Evolutionary conservation across 2,888 invertebrate genomes (phyloP), one percentile per base, ranked within the genome.

Genomic region (Maniola hyperantus): DNA sequence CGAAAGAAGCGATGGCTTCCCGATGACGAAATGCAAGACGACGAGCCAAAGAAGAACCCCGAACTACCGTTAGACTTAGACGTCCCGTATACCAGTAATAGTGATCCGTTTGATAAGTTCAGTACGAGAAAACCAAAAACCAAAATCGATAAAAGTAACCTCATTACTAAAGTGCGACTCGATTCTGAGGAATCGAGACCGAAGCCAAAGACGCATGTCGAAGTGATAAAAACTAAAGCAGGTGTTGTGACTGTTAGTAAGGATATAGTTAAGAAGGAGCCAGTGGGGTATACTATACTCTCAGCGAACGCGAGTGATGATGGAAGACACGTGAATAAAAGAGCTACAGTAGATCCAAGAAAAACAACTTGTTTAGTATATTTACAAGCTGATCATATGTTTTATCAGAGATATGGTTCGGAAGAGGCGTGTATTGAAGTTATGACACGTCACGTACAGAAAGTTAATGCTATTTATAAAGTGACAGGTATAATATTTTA

Each of bases 301-400:
- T 84, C 92, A 2, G 87, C 87, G 8, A 93, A 93, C 66, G 89
- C 84, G 1, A 93, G 87, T 7, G 94, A 93, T 63, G 93, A 94
- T 70, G 93, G 93, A 42, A 86, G 94, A 59, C 94, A 94, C 77
- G 94, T 94, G 26, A 94, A 94, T 77, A 95, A 94, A 80, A 89
- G 95, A 71, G 95, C 95, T 7, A 95, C 95, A 1, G 94, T 96
- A 53, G 97, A 97, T 86, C 97, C 97, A 34, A 95, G 95, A 76
- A 98, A 98, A 86, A 98, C 97, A 48, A 98, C 98, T 0, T 99
- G 99, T 82, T 97, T 98, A 94, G 93, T 99, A 66, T 99, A 98
- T 85, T 93, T 99, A 78, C 98, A 99, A 88, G 99, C 99, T 5
- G 97, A 98, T 90, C 99, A 99, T 88, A 96, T 98, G 88, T 97